Conservation (phyloP, 1,140 invertebrate genomes). For the Saccostrea cuccullata region DNA sequence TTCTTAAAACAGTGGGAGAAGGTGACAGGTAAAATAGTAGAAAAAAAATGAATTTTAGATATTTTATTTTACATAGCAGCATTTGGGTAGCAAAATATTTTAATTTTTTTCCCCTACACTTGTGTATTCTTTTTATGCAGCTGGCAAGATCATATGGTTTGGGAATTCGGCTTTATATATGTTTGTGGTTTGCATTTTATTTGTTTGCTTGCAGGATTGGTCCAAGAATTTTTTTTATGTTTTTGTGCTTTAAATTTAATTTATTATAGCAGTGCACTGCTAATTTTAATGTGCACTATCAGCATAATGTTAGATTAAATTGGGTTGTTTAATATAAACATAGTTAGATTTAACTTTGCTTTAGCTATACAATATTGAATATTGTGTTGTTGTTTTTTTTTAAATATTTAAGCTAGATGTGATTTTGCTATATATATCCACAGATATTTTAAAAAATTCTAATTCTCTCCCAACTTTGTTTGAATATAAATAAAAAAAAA, state of each 20-base stretch:
- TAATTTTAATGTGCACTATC: too few species aligned
- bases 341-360: too few species aligned
- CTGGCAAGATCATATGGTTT: not conserved
- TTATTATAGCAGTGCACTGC: too few species aligned
- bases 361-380: too few species aligned
- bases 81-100: not conserved
- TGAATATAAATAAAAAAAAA: too few species aligned
- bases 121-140: not conserved
- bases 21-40: slow-evolving; percentile 22
- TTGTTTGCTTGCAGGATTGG: not conserved
- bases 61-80: slow-evolving; percentile 7
- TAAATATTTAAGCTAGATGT: too few species aligned
- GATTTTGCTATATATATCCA: too few species aligned
- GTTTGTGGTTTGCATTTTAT: not conserved
- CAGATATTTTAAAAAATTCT: too few species aligned
- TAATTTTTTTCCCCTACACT: not conserved
- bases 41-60: not conserved
- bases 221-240: not conserved
- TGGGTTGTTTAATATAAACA: too few species aligned
- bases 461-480: too few species aligned
- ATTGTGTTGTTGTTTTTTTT: too few species aligned
- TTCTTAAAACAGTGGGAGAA: slow-evolving; percentile 9
- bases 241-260: not conserved
- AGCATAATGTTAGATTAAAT: too few species aligned
- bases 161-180: not conserved